phyloP scores from a whole-genome alignment of 2,113 vertebrate genomes.

The Hemiprocne comata region DNA sequence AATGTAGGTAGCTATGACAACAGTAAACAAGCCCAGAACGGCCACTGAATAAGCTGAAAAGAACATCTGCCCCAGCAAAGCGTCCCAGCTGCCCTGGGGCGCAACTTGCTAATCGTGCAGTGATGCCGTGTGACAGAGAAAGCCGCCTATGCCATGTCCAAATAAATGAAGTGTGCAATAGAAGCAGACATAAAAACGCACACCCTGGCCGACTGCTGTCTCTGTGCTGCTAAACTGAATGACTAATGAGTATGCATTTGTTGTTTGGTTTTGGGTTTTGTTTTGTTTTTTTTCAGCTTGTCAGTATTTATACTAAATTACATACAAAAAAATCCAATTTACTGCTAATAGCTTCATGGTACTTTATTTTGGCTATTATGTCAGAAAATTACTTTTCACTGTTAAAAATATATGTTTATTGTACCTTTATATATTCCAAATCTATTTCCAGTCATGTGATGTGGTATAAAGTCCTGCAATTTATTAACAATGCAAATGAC shows the following conservation, averaged over 20 bases:
- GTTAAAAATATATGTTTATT: conserved; percentile 52
- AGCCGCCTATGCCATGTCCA: conserved; percentile 72
- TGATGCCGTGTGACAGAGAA: conserved; percentile 71
- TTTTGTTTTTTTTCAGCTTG: background rate
- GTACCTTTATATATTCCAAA: conserved; percentile 40
- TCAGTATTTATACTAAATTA: conserved; percentile 74
- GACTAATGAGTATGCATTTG: conserved; percentile 58
- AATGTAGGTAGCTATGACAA: conserved; percentile 83
- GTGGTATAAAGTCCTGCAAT: conserved; percentile 24
- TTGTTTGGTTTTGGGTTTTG: background rate
- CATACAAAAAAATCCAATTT: conserved; percentile 71
- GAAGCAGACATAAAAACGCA: conserved; percentile 76
- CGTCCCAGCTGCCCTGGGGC: conserved; percentile 79
- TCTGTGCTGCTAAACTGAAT: conserved; percentile 63
- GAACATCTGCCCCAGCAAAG: conserved; percentile 83
- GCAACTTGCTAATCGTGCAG: conserved; percentile 69
- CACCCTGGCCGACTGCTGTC: conserved; percentile 68
- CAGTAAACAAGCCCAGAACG: conserved; percentile 82
- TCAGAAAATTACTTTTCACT: conserved; percentile 69
- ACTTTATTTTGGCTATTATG: conserved; percentile 71
- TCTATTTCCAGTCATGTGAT: conserved; percentile 52
- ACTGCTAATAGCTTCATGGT: conserved; percentile 66
- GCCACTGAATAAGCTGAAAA: conserved; percentile 81
- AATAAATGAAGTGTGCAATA: conserved; percentile 80
- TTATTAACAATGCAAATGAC: conserved; percentile 45